Percentiles rank a stretch among this genome's conserved stretches.
These are phyloP conservation scores for Monoplex corrugatus DNA, from an alignment of 2,888 invertebrate species.

Conservation along the genomic window DNA sequence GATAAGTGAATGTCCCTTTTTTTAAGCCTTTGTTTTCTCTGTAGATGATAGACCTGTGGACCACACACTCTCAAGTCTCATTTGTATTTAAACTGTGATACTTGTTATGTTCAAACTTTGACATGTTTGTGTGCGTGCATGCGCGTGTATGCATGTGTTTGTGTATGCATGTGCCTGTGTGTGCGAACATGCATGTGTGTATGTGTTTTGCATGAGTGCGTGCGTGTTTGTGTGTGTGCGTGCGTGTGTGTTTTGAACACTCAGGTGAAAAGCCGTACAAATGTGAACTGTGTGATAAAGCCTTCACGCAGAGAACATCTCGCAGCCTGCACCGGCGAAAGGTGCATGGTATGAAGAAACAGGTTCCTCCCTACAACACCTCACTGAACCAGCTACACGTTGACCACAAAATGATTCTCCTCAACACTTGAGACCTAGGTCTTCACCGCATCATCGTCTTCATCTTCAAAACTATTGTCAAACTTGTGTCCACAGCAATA, in stretches of 20 bases:
- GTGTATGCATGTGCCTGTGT: neutral
- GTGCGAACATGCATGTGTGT: neutral
- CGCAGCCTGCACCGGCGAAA: conserved; percentile 40
- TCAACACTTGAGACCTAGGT: conserved; percentile 17
- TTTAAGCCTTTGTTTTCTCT: too few species aligned
- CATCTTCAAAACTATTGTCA: too few species aligned
- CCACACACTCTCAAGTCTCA: too few species aligned
- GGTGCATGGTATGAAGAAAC: conserved; percentile 30
- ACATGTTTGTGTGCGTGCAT: conserved; percentile 1
- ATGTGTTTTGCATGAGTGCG: neutral
- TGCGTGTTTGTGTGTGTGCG: conserved; percentile 1
- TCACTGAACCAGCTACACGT: neutral
- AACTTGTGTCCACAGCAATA: too few species aligned
- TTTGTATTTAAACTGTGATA: too few species aligned
- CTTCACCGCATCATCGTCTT: too few species aligned
- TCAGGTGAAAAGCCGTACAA: conserved; percentile 38
- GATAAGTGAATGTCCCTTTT: too few species aligned
- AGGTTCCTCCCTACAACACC: neutral
- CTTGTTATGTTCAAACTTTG: too few species aligned
- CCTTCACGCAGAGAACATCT: conserved; percentile 37
- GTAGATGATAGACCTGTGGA: too few species aligned
- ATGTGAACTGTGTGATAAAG: conserved; percentile 21
- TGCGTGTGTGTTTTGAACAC: neutral
- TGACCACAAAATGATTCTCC: neutral
- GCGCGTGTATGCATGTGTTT: conserved; percentile 25